These are phyloP conservation scores for Gortyna flavago DNA, from an alignment of 2,888 invertebrate genomes.

Conservation along the genomic window DNA sequence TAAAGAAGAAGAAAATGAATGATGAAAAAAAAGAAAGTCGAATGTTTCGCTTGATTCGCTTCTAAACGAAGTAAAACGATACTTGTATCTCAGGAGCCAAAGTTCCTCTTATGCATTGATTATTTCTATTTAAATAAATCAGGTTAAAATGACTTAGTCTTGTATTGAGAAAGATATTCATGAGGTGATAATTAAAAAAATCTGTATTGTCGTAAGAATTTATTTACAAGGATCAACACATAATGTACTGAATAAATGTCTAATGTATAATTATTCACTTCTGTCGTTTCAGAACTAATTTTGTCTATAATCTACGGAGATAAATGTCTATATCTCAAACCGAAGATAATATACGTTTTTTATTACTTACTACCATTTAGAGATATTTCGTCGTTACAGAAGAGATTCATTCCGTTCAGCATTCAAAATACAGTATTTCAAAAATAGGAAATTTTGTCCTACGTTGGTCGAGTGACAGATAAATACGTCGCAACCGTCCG, in stretches of 20 bases:
- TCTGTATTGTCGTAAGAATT: not conserved
- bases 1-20: too few relatives aligned
- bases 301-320: not conserved
- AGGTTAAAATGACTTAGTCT: not conserved
- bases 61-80: too few relatives aligned
- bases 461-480: slow-evolving; percentile 49
- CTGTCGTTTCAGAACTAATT: not conserved
- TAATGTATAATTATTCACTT: not conserved
- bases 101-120: not conserved
- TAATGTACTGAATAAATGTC: not conserved
- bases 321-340: not conserved
- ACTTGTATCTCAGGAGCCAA: not conserved
- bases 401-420: not conserved
- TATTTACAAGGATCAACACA: not conserved
- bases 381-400: not conserved
- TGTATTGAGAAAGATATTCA: not conserved
- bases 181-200: not conserved
- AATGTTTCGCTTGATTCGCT: too few relatives aligned
- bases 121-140: not conserved
- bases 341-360: not conserved
- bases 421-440: slow-evolving; percentile 3
- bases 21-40: too few relatives aligned
- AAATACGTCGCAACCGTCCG: slow-evolving; percentile 48
- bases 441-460: slow-evolving; percentile 49
- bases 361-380: not conserved